These are phyloP conservation scores for Trichonephila clavata DNA, from an alignment of 1,140 invertebrate genomes.

Conservation along the genomic window DNA sequence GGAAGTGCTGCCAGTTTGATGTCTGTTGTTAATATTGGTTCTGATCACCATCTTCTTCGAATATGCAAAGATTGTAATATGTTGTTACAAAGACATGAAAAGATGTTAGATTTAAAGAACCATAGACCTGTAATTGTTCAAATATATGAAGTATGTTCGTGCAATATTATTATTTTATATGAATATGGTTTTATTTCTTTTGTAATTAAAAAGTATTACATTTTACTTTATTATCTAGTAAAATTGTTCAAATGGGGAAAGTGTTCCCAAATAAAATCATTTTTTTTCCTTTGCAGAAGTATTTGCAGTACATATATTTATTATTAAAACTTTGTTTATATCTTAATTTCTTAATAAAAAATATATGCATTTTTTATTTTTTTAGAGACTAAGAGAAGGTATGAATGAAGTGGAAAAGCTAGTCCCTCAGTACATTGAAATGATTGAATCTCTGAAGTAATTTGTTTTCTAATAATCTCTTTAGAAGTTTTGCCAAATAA, in stretches of 20 bases:
- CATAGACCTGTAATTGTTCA: conserved; percentile 89
- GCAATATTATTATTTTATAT: neutral
- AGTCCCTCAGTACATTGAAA: conserved; percentile 91
- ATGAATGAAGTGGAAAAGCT: conserved; percentile 89
- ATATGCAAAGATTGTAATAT: conserved; percentile 91
- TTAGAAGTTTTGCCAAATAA: no score
- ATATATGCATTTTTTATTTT: conserved; percentile 50
- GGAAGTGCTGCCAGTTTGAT: conserved; percentile 80
- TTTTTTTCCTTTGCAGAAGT: neutral
- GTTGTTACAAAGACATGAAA: conserved; percentile 90
- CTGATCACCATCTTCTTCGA: conserved; percentile 86
- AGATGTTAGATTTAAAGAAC: conserved; percentile 89
- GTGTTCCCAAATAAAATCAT: neutral
- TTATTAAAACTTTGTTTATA: neutral
- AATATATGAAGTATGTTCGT: conserved; percentile 86
- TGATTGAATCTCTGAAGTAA: conserved; percentile 87
- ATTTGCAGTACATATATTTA: no score
- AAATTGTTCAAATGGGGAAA: neutral
- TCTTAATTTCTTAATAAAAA: conserved; percentile 9
- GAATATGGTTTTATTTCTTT: no score
- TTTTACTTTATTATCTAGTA: no score
- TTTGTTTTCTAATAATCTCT: conserved; percentile 3
- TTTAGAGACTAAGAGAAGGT: conserved; percentile 85
- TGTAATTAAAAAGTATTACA: no score
- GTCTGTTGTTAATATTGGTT: conserved; percentile 82